Evolutionary conservation across 2,888 invertebrate species (phyloP).

Genomic region (Dasypolia templi): DNA sequence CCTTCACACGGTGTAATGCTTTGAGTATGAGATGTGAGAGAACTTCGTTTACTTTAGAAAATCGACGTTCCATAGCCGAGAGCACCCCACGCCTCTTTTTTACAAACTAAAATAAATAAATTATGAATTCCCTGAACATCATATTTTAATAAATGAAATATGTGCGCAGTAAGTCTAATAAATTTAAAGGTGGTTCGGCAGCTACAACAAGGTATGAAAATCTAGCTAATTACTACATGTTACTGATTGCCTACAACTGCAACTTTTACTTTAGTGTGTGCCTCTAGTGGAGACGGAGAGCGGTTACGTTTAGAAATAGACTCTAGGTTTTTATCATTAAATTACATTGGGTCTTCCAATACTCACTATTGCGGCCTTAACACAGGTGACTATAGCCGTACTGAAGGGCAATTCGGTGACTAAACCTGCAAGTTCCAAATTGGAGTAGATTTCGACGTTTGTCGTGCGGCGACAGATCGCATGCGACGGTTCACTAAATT

Average conservation of each 20-base stretch:
- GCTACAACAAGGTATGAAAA: slow-evolving; percentile 68
- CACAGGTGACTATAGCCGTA: too few species aligned
- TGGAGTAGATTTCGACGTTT: too few species aligned
- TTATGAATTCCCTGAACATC: neutral
- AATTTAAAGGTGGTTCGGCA: slow-evolving; percentile 36
- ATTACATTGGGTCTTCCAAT: neutral
- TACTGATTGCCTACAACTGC: slow-evolving; percentile 73
- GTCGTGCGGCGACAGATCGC: too few species aligned
- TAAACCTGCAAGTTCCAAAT: too few species aligned
- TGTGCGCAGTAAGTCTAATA: slow-evolving; percentile 19
- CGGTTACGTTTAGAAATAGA: slow-evolving; percentile 16
- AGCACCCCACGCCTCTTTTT: neutral
- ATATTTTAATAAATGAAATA: slow-evolving; percentile 23
- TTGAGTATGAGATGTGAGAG: neutral
- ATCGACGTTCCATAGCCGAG: neutral
- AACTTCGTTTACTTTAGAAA: neutral
- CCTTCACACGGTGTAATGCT: too few species aligned
- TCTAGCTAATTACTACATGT: slow-evolving; percentile 74
- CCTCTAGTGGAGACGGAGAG: slow-evolving; percentile 16
- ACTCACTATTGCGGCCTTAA: too few species aligned
- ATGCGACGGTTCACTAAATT: too few species aligned
- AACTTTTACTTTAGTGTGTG: slow-evolving; percentile 66
- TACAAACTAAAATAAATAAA: slow-evolving; percentile 8
- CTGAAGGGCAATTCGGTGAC: too few species aligned
- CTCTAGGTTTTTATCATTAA: neutral